Evolutionary conservation across 1,140 invertebrate genomes (phyloP), one percentile per base, ranked within the genome.

Genomic region (Carposina sasakii): DNA sequence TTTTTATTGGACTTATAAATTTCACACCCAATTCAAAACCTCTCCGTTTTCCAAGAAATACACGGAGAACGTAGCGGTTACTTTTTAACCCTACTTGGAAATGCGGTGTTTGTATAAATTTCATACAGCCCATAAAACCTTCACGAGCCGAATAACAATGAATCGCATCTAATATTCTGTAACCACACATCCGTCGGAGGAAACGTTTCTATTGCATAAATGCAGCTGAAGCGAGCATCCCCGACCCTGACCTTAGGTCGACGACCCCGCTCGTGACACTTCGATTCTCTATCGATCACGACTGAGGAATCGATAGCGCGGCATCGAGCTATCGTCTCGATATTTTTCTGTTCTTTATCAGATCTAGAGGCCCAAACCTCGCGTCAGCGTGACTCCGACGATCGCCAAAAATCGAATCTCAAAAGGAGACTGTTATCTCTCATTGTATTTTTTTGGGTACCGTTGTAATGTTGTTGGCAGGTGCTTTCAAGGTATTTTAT

Each of bases 241-340:
- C 52, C 74, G 77, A 81, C 79, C 79, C 69, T 81, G 76, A 83
- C 77, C 77, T 44, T 41, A 64, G 74, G 72, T 63, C 72, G 57
- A 67, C 52, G 66, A 79, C 65, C 76, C 64, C 64, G 70, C 69
- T 63, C 79, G 79, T 84, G 81, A 84, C 81, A 84, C 76, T 83
- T 79, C 71, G 76, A 76, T 78, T 71, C 67, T 71, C 74, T 74
- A 81, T 81, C 76, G 77, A 84, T 84, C 81, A 81, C 77, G 81
- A 84, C 77, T 62, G 16, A 17, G 36, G n/a, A n/a, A n/a, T n/a
- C 52, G 57, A 63, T 62, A 81, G 78, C 75, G 74, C 57, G 55
- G 60, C 60, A 71, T 74, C 71, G 68, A 65, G 69, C 15, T 44
- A 61, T 76, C 66, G 67, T 61, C 56, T 78, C 74, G 70, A 34